These are phyloP conservation scores for Centrocercus urophasianus DNA, from an alignment of 2,113 vertebrate species.

Conservation along the genomic window DNA sequence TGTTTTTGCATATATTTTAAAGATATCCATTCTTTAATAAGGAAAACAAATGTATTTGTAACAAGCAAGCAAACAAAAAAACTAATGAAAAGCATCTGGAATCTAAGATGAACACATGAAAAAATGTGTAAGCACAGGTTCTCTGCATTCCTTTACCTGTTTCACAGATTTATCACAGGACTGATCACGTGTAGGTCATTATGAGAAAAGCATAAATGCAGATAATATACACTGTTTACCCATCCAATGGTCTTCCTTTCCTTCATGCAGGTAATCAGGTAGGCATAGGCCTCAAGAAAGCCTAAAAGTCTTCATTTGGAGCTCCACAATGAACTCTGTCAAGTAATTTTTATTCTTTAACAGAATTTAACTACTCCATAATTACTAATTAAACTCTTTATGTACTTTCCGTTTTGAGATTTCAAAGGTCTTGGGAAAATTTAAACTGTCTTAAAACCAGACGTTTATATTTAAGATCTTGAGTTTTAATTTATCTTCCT, in stretches of 20 bases:
- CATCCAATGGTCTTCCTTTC: background rate
- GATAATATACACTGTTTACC: background rate
- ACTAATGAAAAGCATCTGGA: background rate
- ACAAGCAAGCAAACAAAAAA: background rate
- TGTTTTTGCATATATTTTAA: constrained; percentile 48
- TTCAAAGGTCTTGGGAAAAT: constrained; percentile 9
- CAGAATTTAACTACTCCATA: constrained; percentile 1
- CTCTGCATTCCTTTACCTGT: background rate
- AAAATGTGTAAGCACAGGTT: background rate
- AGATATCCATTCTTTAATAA: background rate
- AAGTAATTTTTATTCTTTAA: constrained; percentile 32
- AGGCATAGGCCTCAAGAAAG: background rate
- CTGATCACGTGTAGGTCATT: background rate
- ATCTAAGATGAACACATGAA: background rate
- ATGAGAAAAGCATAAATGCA: background rate
- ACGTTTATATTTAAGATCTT: background rate
- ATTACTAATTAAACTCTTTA: background rate
- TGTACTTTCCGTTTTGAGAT: constrained; percentile 7
- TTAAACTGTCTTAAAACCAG: background rate
- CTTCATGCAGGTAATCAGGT: background rate
- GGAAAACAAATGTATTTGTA: constrained; percentile 38
- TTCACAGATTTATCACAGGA: background rate
- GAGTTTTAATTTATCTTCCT: background rate
- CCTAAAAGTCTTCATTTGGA: background rate
- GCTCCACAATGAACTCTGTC: background rate